Base-by-base conservation (phyloP, 2,888 invertebrate species). In the Dryomyza anilis region DNA sequence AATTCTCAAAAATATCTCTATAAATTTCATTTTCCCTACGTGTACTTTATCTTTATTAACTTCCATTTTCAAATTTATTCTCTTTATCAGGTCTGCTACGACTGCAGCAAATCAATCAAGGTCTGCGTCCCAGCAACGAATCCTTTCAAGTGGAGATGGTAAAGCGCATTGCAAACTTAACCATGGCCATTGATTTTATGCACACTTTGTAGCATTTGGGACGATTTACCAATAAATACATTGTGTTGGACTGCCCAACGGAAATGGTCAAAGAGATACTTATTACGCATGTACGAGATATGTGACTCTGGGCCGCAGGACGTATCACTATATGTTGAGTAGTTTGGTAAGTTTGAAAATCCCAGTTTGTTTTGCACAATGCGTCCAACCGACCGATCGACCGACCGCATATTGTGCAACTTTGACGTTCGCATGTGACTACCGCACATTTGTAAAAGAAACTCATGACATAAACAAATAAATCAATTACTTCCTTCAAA, bases 21-120 rank as follows among this genome's bases (percentile, higher is more conserved):
- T n/a, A n/a, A n/a, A n/a, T n/a, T n/a, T n/a, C n/a, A n/a, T n/a
- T n/a, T n/a, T n/a, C n/a, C n/a, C n/a, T n/a, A n/a, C n/a, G n/a
- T n/a, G n/a, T n/a, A n/a, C n/a, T n/a, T n/a, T n/a, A n/a, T n/a
- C n/a, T n/a, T n/a, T n/a, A n/a, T n/a, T n/a, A n/a, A n/a, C n/a
- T n/a, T 10, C 1, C 19, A 25, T 46, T 19, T n/a, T n/a, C 16
- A 39, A 14, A 14, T 27, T 25, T 19, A 5, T 25, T 48, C 30
- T 43, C 2, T 14, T n/a, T 58, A 39, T 10, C 36, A 97, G 97
- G 96, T 74, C 85, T 97, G 70, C 86, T 95, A 71, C 88, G 96
- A 73, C 87, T 97, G 64, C 96, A 97, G 81, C 94, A 95, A 84
- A 91, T 97, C 73, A 96, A 96, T 84, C 95, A 96, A 84, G 90